A percentile compares a stretch with the other conserved stretches of the same genome.
Conservation (phyloP, 2,113 vertebrate species). For the Cromileptes altivelis region DNA sequence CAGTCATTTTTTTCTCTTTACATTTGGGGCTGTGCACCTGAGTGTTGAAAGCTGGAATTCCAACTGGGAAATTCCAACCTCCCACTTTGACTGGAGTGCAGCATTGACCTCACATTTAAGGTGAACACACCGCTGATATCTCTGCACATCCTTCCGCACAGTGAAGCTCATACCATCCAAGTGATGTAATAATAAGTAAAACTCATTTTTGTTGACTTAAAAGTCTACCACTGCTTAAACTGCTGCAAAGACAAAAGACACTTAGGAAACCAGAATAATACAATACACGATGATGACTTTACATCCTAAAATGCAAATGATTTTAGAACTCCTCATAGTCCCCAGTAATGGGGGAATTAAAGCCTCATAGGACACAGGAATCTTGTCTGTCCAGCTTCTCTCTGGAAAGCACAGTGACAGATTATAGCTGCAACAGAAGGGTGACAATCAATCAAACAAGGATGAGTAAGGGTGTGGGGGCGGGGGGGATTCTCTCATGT, state of each 20-base stretch:
- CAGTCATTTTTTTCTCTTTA: too few species aligned
- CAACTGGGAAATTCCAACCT: too few species aligned
- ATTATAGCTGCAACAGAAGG: conserved; percentile 69
- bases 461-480: conserved; percentile 57
- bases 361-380: conserved; percentile 18
- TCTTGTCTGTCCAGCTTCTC: conserved; percentile 51
- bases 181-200: not conserved
- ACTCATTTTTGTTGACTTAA: not conserved
- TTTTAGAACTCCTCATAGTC: not conserved
- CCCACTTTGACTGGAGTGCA: too few species aligned
- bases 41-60: too few species aligned
- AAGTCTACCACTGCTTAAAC: not conserved
- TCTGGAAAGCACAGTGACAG: conserved; percentile 55
- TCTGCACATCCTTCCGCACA: not conserved
- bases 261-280: not conserved
- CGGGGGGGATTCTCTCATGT: conserved; percentile 50
- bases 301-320: conserved; percentile 32
- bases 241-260: not conserved
- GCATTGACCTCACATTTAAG: not conserved
- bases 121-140: not conserved
- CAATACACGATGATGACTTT: not conserved
- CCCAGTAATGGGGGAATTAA: conserved; percentile 27
- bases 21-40: too few species aligned
- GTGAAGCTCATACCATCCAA: not conserved
- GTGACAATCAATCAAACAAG: conserved; percentile 71